Evolutionary conservation across 2,113 vertebrate species (phyloP).

Genomic region (Hipposideros armiger): DNA sequence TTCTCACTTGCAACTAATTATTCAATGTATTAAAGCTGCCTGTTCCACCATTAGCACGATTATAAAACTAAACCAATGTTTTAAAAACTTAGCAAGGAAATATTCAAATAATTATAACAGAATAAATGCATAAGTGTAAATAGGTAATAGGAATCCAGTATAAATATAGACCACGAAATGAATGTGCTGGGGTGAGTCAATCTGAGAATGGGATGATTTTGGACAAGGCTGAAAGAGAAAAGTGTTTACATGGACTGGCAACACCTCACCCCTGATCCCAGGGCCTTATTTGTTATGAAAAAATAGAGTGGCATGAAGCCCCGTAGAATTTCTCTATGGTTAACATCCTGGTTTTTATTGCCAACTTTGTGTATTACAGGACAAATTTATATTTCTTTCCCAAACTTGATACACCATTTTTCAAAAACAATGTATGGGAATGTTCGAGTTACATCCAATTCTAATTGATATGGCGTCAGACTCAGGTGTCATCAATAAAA

Average conservation of each 20-base stretch:
- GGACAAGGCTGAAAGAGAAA: not conserved
- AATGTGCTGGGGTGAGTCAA: not conserved
- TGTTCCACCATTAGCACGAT: not conserved
- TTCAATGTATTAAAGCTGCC: no score
- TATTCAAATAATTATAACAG: not conserved
- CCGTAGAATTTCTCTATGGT: not conserved
- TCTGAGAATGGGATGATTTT: not conserved
- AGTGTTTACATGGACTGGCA: not conserved
- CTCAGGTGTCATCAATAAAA: not conserved
- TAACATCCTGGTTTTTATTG: not conserved
- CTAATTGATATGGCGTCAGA: not conserved
- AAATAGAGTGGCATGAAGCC: not conserved
- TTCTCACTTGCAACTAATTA: not conserved
- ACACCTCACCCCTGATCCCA: not conserved
- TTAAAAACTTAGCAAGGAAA: not conserved
- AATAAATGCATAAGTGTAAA: not conserved
- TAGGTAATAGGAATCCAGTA: not conserved
- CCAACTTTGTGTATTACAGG: not conserved
- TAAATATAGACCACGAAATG: not conserved
- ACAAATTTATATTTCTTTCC: not conserved
- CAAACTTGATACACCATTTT: not conserved
- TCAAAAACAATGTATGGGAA: not conserved
- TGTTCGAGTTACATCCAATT: not conserved
- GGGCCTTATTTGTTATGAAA: not conserved
- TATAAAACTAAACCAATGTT: not conserved